These are phyloP conservation scores for Stenurella melanura DNA, from an alignment of 2,888 invertebrate species.

Conservation along the genomic window DNA sequence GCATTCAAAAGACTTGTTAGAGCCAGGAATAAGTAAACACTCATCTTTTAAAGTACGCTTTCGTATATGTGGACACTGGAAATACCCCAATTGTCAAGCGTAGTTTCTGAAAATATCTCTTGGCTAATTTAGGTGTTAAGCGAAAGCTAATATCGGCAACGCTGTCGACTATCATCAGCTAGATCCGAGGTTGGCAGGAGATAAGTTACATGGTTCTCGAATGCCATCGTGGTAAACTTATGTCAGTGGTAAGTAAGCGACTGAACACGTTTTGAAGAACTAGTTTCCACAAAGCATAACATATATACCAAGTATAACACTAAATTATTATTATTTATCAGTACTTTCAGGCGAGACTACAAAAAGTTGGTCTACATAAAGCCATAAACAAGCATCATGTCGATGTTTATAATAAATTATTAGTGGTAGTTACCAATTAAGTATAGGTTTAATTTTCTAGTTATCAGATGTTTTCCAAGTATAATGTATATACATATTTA, in stretches of 20 bases:
- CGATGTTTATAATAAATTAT: constrained; percentile 31
- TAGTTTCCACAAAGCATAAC: constrained; percentile 23
- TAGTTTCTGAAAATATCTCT: too few relatives aligned
- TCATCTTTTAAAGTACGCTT: too few relatives aligned
- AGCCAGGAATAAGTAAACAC: too few relatives aligned
- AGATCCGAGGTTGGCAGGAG: constrained; percentile 22
- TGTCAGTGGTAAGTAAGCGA: constrained; percentile 37
- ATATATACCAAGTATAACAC: neutral
- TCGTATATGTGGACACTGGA: too few relatives aligned
- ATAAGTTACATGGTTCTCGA: constrained; percentile 11
- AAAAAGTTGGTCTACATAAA: constrained; percentile 5
- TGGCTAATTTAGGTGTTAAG: too few relatives aligned
- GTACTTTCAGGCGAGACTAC: neutral
- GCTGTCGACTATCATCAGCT: constrained; percentile 3
- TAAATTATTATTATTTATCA: constrained; percentile 21
- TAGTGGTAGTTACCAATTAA: constrained; percentile 9
- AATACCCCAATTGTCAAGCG: too few relatives aligned
- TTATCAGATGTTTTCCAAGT: neutral
- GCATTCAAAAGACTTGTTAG: too few relatives aligned
- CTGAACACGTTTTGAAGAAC: constrained; percentile 32
- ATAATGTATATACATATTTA: neutral
- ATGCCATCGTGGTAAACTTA: constrained; percentile 28
- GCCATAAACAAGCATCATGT: constrained; percentile 17
- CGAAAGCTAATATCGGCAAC: constrained; percentile 12
- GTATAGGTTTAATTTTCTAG: neutral